Conservation (phyloP, 2,113 vertebrate species). For the Nibea coibor region DNA sequence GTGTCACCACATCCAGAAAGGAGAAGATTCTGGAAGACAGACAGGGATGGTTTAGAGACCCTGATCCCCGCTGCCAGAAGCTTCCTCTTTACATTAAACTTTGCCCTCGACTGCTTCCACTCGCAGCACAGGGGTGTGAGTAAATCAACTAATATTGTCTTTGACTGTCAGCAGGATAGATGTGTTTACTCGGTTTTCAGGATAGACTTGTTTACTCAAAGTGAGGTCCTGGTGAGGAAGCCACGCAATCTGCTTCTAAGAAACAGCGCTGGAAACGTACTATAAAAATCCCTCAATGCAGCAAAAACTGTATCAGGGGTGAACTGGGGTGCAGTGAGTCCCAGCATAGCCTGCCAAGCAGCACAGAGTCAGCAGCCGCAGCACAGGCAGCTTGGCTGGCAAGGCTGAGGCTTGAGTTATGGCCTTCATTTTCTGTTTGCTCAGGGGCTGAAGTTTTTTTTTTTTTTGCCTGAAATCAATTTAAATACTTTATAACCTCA, state of each 20-base stretch:
- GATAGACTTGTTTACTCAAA: slow-evolving; percentile 22
- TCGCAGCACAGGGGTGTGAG: slow-evolving; percentile 26
- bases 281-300: slow-evolving; percentile 34
- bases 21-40: slow-evolving; percentile 95
- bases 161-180: slow-evolving; percentile 16
- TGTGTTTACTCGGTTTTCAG: slow-evolving; percentile 26
- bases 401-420: slow-evolving; percentile 71
- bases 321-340: slow-evolving; percentile 25
- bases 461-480: slow-evolving; percentile 55
- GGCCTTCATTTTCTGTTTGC: slow-evolving; percentile 74
- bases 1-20: slow-evolving; percentile 98
- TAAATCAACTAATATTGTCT: slow-evolving; percentile 48
- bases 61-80: slow-evolving; percentile 58
- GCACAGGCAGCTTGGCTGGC: slow-evolving; percentile 39
- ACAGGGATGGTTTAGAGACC: slow-evolving; percentile 66
- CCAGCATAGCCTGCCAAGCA: slow-evolving; percentile 28
- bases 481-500: slow-evolving; percentile 66
- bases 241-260: not conserved
- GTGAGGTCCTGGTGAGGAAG: not conserved
- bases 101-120: slow-evolving; percentile 34
- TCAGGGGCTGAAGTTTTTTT: slow-evolving; percentile 38
- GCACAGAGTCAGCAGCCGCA: slow-evolving; percentile 60
- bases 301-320: slow-evolving; percentile 32
- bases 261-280: slow-evolving; percentile 9
- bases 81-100: slow-evolving; percentile 38